phyloP scores from a whole-genome alignment of 2,888 invertebrate genomes.

The Phengaris arion region DNA sequence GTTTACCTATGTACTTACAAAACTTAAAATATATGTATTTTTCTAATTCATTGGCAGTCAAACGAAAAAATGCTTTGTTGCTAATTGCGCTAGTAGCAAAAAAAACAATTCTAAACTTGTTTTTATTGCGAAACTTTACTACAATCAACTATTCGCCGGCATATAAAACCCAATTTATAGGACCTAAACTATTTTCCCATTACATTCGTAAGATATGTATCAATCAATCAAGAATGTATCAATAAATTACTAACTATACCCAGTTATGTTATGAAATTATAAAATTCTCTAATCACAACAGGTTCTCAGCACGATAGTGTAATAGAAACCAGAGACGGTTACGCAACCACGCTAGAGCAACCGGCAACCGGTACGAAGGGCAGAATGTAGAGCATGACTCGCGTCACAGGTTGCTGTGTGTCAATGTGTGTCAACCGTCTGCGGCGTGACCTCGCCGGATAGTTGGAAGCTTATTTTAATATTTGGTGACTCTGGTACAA shows the following conservation, averaged over 20 bases:
- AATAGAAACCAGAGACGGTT: slow-evolving; percentile 33
- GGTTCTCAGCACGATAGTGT: slow-evolving; percentile 28
- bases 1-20: no score
- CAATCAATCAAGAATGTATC: no score
- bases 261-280: slow-evolving; percentile 25
- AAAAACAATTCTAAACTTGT: background rate
- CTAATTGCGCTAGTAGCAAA: background rate
- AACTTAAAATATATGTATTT: no score
- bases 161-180: background rate
- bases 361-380: slow-evolving; percentile 51
- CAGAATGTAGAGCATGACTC: slow-evolving; percentile 47
- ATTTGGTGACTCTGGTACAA: background rate
- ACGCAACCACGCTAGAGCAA: slow-evolving; percentile 39
- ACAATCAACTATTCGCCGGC: background rate
- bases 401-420: slow-evolving; percentile 27
- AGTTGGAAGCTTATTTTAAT: background rate
- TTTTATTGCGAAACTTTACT: background rate
- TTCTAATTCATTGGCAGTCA: background rate
- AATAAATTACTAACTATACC: slow-evolving; percentile 5
- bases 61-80: background rate
- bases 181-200: slow-evolving; percentile 13
- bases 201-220: slow-evolving; percentile 18
- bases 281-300: slow-evolving; percentile 28
- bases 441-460: background rate
- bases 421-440: slow-evolving; percentile 27